Percentiles rank a stretch among this genome's conserved stretches.
Conservation (phyloP, 2,888 invertebrate genomes). For the Anarsia innoxiella region DNA sequence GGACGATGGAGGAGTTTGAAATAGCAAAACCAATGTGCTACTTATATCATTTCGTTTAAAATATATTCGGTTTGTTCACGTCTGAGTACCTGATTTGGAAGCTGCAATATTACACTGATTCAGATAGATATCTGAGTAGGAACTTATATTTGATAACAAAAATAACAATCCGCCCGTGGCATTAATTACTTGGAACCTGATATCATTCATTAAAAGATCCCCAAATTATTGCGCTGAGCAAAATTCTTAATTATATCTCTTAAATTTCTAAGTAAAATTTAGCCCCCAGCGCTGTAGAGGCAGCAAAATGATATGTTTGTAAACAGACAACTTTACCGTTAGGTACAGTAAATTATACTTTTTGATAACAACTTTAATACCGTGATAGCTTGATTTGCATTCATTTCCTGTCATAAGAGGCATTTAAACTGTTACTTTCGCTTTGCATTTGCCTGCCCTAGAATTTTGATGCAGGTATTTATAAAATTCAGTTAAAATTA, state of each 20-base stretch:
- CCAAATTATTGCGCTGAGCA: constrained; percentile 70
- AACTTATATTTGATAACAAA: constrained; percentile 41
- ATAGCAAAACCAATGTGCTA: too few relatives aligned
- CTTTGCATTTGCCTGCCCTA: too few relatives aligned
- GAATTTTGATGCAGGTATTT: too few relatives aligned
- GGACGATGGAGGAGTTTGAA: too few relatives aligned
- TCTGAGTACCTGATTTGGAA: too few relatives aligned
- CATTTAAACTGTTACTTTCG: too few relatives aligned
- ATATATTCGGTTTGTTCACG: too few relatives aligned
- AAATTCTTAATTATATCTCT: constrained; percentile 76
- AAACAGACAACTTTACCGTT: constrained; percentile 66
- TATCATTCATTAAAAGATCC: constrained; percentile 71
- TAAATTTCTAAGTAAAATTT: constrained; percentile 73
- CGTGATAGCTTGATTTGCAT: constrained; percentile 29
- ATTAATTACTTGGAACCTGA: constrained; percentile 70
- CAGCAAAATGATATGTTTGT: constrained; percentile 73
- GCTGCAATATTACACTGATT: too few relatives aligned
- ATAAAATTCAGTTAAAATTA: too few relatives aligned
- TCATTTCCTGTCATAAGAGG: too few relatives aligned
- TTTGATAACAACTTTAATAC: constrained; percentile 37
- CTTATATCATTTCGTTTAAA: too few relatives aligned
- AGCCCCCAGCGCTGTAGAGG: constrained; percentile 56
- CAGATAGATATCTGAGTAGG: too few relatives aligned
- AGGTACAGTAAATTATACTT: constrained; percentile 51
- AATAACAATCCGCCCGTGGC: constrained; percentile 58